A percentile compares a stretch with the other conserved stretches of the same genome.
These are phyloP conservation scores for Drosophila auraria DNA, from an alignment of 1,140 invertebrate species.

Conservation along the genomic window DNA sequence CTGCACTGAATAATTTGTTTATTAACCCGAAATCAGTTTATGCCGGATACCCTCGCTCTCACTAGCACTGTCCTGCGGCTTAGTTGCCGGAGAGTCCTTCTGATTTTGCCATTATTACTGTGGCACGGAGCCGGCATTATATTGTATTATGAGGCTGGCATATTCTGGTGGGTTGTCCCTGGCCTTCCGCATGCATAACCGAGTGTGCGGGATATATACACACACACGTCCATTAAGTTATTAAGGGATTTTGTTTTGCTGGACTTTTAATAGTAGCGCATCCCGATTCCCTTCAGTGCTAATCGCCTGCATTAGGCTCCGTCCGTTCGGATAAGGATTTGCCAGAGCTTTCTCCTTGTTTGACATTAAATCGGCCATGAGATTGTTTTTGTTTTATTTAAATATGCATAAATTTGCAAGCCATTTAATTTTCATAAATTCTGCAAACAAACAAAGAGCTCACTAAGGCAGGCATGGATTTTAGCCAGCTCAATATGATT, in stretches of 20 bases:
- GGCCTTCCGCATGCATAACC: neutral
- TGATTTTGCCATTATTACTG: constrained; percentile 71
- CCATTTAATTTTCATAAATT: constrained; percentile 59
- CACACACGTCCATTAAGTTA: constrained; percentile 81
- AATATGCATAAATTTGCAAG: constrained; percentile 71
- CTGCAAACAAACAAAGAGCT: constrained; percentile 28
- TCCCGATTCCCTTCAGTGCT: constrained; percentile 42
- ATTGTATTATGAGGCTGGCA: constrained; percentile 43
- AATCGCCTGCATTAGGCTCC: constrained; percentile 55
- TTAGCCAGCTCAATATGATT: constrained; percentile 16
- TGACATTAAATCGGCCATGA: constrained; percentile 58
- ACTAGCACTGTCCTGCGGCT: constrained; percentile 11
- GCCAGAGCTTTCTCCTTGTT: constrained; percentile 37
- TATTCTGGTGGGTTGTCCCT: constrained; percentile 21
- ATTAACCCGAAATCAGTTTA: constrained; percentile 81
- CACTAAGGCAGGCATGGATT: constrained; percentile 2
- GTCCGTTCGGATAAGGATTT: constrained; percentile 35
- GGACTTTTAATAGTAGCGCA: constrained; percentile 60
- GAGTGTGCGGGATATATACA: constrained; percentile 42
- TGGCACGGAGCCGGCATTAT: constrained; percentile 54
- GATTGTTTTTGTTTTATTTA: constrained; percentile 68
- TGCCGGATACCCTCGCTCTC: constrained; percentile 24
- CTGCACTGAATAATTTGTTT: constrained; percentile 78
- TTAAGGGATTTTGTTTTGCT: constrained; percentile 76
- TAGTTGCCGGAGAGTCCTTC: constrained; percentile 32